Conservation (phyloP, 2,888 invertebrate species). For the Rotaria socialis region DNA sequence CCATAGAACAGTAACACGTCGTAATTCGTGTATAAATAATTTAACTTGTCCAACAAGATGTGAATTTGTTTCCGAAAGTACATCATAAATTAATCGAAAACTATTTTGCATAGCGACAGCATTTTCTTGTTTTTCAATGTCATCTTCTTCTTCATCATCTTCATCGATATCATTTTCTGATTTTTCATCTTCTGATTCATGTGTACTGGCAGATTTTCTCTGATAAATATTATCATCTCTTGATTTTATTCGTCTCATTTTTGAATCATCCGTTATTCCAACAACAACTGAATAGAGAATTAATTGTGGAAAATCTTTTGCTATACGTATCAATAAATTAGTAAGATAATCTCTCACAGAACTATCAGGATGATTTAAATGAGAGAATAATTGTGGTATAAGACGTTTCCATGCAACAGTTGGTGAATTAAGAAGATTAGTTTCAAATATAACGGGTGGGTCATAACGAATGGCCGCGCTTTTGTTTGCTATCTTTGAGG, state of each 20-base stretch:
- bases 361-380: conserved; percentile 84
- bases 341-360: conserved; percentile 77
- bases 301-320: conserved; percentile 83
- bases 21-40: conserved; percentile 79
- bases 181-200: conserved; percentile 49
- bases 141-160: conserved; percentile 49
- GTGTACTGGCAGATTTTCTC: conserved; percentile 49
- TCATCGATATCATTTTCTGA: conserved; percentile 46
- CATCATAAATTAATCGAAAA: conserved; percentile 36
- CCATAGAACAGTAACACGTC: conserved; percentile 78
- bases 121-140: conserved; percentile 35
- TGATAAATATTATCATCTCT: conserved; percentile 55
- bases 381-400: conserved; percentile 86
- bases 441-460: conserved; percentile 81
- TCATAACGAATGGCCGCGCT: no score
- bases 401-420: conserved; percentile 89
- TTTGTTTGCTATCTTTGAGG: no score
- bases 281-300: conserved; percentile 89
- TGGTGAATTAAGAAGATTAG: conserved; percentile 79
- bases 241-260: conserved; percentile 50
- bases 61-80: conserved; percentile 40
- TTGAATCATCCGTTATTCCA: conserved; percentile 61
- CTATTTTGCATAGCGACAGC: conserved; percentile 36
- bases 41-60: conserved; percentile 80
- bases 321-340: conserved; percentile 80